Percentiles rank a stretch among this genome's conserved stretches.
Conservation (phyloP, 2,797 vertebrate genomes). For the Hyperoplus lanceolatus region DNA sequence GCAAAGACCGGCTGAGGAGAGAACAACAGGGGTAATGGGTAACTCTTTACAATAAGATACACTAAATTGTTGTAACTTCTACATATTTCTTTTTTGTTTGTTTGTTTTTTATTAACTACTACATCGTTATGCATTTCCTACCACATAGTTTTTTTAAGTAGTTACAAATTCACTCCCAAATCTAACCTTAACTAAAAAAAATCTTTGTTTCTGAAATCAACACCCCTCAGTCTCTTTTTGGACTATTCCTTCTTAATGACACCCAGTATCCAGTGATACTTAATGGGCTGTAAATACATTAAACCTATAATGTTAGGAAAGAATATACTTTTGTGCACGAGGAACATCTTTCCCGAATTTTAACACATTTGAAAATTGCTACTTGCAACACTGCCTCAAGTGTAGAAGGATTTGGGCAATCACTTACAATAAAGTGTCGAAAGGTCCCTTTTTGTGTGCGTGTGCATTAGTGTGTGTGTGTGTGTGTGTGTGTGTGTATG, state of each 20-base stretch:
- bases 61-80: no score
- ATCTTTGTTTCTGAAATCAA: no score
- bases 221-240: no score
- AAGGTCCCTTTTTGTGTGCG: neutral
- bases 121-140: no score
- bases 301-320: neutral
- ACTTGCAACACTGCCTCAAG: neutral
- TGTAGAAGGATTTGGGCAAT: neutral
- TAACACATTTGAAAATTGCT: neutral
- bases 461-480: neutral
- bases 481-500: neutral
- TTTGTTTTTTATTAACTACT: no score
- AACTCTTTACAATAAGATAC: no score
- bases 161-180: conserved; percentile 21
- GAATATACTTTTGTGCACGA: neutral
- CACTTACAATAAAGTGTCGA: neutral
- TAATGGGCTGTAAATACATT: neutral
- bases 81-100: no score
- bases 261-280: neutral
- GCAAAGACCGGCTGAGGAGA: conserved; percentile 69
- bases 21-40: neutral
- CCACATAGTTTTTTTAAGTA: no score
- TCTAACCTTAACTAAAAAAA: conserved; percentile 20
- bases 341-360: neutral
- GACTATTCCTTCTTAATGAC: neutral